Evolutionary conservation across 2,888 invertebrate genomes (phyloP).

Genomic region (Latheticus oryzae): DNA sequence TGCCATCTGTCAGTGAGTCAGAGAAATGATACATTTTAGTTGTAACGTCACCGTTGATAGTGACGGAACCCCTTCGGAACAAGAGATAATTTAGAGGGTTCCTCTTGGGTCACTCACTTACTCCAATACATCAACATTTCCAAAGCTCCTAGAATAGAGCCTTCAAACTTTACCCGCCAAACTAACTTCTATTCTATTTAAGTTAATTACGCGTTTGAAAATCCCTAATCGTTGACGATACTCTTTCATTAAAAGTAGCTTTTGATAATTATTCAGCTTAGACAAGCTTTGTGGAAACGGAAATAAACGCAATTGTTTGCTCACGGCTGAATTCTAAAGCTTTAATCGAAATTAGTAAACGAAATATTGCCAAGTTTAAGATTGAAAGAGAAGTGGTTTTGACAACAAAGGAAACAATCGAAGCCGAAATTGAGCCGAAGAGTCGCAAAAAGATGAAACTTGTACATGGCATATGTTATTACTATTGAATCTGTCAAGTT

Average conservation of each 20-base stretch:
- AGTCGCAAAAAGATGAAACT: neutral
- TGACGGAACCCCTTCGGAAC: conserved; percentile 18
- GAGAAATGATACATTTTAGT: conserved; percentile 26
- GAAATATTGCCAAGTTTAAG: conserved; percentile 1
- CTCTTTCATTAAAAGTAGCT: conserved; percentile 18
- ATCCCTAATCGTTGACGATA: conserved; percentile 18
- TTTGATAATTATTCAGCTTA: conserved; percentile 19
- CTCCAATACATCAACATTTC: conserved; percentile 5
- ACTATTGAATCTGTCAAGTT: no score
- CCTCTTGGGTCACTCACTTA: conserved; percentile 21
- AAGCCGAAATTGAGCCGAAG: neutral
- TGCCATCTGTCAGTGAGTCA: conserved; percentile 8
- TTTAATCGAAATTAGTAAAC: conserved; percentile 9
- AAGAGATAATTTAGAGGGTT: conserved; percentile 19
- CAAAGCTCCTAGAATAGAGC: neutral
- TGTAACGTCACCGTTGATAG: conserved; percentile 21
- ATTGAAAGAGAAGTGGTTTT: conserved; percentile 16
- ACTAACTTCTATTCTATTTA: conserved; percentile 4
- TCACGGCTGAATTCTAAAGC: conserved; percentile 17
- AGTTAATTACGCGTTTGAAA: conserved; percentile 28
- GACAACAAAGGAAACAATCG: conserved; percentile 23
- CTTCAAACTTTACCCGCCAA: conserved; percentile 9
- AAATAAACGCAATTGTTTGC: conserved; percentile 9
- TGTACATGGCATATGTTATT: no score
- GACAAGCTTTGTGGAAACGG: conserved; percentile 1